A percentile compares a stretch with the other conserved stretches of the same genome.
Evolutionary conservation across 2,888 invertebrate genomes (phyloP).

Genomic region (Baronia brevicornis): DNA sequence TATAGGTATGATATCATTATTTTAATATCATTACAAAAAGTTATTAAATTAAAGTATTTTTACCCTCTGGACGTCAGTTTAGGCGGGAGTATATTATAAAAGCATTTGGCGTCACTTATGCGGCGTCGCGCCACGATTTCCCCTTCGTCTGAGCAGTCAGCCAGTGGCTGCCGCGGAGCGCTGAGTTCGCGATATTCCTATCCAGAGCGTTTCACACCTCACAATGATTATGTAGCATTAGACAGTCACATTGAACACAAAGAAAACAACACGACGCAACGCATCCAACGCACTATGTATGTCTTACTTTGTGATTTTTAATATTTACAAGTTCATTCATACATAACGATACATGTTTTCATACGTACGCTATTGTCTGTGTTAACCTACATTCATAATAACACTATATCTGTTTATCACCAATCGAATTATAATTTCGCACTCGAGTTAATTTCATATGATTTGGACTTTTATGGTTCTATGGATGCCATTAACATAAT

Average conservation of each 20-base stretch:
- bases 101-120: slow-evolving; percentile 25
- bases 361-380: slow-evolving; percentile 29
- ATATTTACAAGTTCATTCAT: slow-evolving; percentile 1
- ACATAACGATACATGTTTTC: slow-evolving; percentile 21
- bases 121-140: slow-evolving; percentile 32
- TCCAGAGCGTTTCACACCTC: slow-evolving; percentile 28
- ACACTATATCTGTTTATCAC: slow-evolving; percentile 26
- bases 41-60: too few relatives aligned
- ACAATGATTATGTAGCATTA: slow-evolving; percentile 57
- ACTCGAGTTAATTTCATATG: not conserved
- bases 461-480: not conserved
- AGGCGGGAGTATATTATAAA: slow-evolving; percentile 34
- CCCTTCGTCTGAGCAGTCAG: slow-evolving; percentile 43
- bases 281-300: slow-evolving; percentile 49
- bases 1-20: too few relatives aligned
- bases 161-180: slow-evolving; percentile 53
- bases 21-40: too few relatives aligned
- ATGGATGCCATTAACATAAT: too few relatives aligned
- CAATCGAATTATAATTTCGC: slow-evolving; percentile 11
- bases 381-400: slow-evolving; percentile 34
- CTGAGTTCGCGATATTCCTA: slow-evolving; percentile 32
- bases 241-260: slow-evolving; percentile 42
- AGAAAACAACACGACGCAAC: slow-evolving; percentile 41
- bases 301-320: slow-evolving; percentile 19
- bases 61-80: too few relatives aligned